Conservation (phyloP, 2,113 vertebrate species). For the Cavia aperea region DNA sequence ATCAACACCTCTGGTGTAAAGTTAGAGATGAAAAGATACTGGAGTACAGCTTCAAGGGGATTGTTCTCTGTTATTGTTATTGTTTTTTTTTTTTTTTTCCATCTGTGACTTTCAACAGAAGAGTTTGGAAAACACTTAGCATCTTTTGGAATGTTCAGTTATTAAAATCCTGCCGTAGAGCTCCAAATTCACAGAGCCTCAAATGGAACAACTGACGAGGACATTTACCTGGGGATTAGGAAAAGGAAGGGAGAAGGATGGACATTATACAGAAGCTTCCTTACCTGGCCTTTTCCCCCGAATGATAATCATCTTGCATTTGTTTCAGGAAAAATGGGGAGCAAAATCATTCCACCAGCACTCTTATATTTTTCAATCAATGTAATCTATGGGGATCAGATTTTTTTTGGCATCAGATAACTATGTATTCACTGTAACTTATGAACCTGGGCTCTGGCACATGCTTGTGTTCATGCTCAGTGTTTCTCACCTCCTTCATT, state of each 20-base stretch:
- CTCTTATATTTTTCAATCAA: not conserved
- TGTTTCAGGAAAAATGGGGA: not conserved
- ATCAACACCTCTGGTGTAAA: not conserved
- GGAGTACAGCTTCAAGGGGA: not conserved
- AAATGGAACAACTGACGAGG: not conserved
- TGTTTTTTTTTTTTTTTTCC: not conserved
- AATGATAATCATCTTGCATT: not conserved
- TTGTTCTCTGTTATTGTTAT: not conserved
- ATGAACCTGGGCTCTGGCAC: not conserved
- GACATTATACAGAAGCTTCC: not conserved
- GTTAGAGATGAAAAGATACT: not conserved
- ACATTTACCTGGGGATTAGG: not conserved
- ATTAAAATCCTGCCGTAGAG: not conserved
- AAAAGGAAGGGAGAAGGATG: not conserved
- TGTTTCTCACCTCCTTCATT: slow-evolving; percentile 92
- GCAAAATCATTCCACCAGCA: not conserved
- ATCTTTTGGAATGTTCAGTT: not conserved
- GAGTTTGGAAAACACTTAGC: not conserved
- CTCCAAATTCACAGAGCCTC: not conserved
- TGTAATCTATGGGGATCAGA: not conserved
- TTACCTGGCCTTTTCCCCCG: not conserved
- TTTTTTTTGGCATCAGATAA: not conserved
- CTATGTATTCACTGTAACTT: fast-evolving
- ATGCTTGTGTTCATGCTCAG: not conserved
- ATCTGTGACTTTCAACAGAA: not conserved